Evolutionary conservation across 2,888 invertebrate species (phyloP), one percentile per base, ranked within the genome.

Genomic region (Therioaphis trifolii): DNA sequence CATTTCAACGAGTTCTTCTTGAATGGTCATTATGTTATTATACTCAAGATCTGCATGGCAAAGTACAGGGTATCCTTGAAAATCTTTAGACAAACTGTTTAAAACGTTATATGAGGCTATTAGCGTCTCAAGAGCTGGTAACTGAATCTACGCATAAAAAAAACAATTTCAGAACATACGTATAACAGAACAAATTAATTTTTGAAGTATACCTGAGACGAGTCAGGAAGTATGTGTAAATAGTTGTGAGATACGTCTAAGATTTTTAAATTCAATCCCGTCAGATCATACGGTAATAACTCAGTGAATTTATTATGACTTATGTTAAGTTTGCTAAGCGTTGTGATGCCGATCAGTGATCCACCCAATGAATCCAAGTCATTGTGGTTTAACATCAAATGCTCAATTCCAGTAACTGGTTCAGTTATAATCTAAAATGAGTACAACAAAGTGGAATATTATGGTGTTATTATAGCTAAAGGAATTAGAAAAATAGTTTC

Each of bases 211-310:
- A 95, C 95, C 92, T 94, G 94, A 87, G 95, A 94, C 84, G 94
- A 93, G 90, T 94, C 94, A 88, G 94, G 94, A 84, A 96, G 90
- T 2, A 94, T 93, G 66, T 92, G 91, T 55, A 96, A 90, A 85
- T 92, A 92, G 88, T 96, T 96, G 87, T 93, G 91, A 0, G 95
- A 95, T 68, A 96, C 90, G 88, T 95, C 95, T 61, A 96, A 90
- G 79, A 93, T 89, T 87, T 92, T 92, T 61, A 96, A 89, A 86
- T 94, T 94, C 86, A 96, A 89, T 35, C 95, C 95, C 84, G 93
- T 93, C 72, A 96, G 91, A 88, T 95, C 95, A 79, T 94, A 94
- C 0, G 94, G 93, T 0, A 93, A 91, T 86, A 96, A 93, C 85
- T 92, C 91, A 85, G 92, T 92, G 29, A 96, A 89, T 85, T 91